These are phyloP conservation scores for Anthophora plumipes DNA, from an alignment of 2,888 invertebrate species.

Conservation along the genomic window DNA sequence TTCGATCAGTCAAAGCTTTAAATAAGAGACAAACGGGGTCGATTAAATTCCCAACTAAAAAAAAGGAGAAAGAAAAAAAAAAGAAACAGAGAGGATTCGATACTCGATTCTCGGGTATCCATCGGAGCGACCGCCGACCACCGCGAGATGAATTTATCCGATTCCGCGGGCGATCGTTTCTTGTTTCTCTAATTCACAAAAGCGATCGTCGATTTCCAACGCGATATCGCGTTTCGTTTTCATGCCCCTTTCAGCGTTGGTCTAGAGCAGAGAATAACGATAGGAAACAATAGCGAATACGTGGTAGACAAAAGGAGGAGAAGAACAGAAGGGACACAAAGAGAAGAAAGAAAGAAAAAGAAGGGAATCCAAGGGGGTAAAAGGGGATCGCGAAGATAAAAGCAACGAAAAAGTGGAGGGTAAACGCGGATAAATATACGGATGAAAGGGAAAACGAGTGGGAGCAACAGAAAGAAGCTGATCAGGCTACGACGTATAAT, in stretches of 20 bases:
- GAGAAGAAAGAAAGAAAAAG: too few species aligned
- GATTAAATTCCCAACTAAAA: not conserved
- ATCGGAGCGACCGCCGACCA: not conserved
- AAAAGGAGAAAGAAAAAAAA: not conserved
- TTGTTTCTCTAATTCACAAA: conserved; percentile 25
- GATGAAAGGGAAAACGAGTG: conserved; percentile 5
- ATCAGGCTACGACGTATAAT: conserved; percentile 53
- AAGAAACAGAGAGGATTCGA: not conserved
- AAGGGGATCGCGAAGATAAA: not conserved
- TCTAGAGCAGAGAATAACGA: conserved; percentile 4
- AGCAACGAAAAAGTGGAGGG: not conserved
- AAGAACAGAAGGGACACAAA: not conserved
- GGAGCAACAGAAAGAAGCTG: conserved; percentile 23
- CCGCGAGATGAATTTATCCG: conserved; percentile 3
- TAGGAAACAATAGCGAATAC: conserved; percentile 28
- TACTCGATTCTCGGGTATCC: not conserved
- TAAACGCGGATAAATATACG: conserved; percentile 23
- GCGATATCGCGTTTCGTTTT: conserved; percentile 31
- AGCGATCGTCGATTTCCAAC: conserved; percentile 23
- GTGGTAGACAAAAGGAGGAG: conserved; percentile 21
- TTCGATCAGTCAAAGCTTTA: too few species aligned
- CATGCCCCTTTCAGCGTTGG: conserved; percentile 1
- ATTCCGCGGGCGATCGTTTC: conserved; percentile 1
- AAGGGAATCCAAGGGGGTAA: not conserved
- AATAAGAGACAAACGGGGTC: not conserved